phyloP scores from a whole-genome alignment of 2,113 vertebrate genomes.

The Saguinus imperator region DNA sequence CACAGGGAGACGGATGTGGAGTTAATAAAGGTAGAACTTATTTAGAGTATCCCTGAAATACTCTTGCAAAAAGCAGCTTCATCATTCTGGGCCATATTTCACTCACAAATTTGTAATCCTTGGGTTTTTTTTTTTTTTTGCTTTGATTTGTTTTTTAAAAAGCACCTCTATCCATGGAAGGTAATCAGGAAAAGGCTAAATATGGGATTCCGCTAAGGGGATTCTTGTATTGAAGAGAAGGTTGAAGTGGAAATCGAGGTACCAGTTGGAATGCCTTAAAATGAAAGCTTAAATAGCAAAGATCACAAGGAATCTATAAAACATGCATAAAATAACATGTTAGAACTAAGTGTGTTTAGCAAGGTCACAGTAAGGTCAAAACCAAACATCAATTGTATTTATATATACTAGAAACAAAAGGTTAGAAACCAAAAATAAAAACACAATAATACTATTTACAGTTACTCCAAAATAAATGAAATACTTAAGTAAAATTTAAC shows the following conservation, averaged over 20 bases:
- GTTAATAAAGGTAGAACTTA: neutral
- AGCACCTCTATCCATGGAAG: neutral
- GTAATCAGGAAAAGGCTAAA: constrained; percentile 23
- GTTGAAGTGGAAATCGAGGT: neutral
- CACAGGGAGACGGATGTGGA: neutral
- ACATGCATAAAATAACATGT: neutral
- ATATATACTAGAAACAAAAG: neutral
- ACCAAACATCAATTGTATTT: neutral
- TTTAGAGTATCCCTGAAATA: neutral
- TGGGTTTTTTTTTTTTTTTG: neutral
- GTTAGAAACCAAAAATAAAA: neutral
- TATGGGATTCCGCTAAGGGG: neutral
- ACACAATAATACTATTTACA: neutral
- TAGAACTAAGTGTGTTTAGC: neutral
- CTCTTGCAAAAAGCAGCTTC: neutral
- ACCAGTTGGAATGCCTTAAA: constrained; percentile 22
- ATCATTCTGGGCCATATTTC: neutral
- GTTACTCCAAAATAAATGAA: neutral
- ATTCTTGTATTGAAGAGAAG: neutral
- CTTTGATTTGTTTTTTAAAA: neutral
- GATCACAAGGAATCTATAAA: constrained; percentile 4
- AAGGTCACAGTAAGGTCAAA: neutral
- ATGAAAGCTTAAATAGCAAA: constrained; percentile 31
- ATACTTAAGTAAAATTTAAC: neutral
- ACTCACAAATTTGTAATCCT: neutral